Evolutionary conservation across 2,888 invertebrate genomes (phyloP), one percentile per base, ranked within the genome.

Genomic region (Antheraea yamamai): DNA sequence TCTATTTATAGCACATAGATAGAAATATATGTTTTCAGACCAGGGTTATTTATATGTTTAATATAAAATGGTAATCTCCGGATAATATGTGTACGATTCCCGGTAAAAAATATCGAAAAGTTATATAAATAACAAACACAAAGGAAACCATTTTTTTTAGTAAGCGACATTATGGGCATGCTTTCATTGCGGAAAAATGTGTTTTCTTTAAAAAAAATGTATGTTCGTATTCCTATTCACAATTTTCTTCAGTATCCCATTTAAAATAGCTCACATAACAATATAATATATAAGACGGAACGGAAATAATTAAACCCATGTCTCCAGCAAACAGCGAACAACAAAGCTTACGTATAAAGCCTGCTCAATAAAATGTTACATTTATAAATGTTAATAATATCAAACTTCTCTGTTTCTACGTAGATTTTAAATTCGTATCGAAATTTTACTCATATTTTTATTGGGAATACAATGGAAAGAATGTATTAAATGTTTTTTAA

Each of bases 241-340:
- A 23, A 61, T 61, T 61, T 23, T 12, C n/a, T 23, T 61, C n/a
- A n/a, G 20, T 20, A 61, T 23, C 2, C 10, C 58, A 3, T 61
- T 23, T 23, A 61, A 61, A 52, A 52, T 18, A 52, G 12, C 14
- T 66, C 30, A 66, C 1, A 12, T 30, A 16, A 16, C 30, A 66
- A 30, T 66, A 30, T 30, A 61, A 23, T 12, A 23, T 23, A 20
- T n/a, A 61, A 61, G n/a, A 61, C 61, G n/a, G 20, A 61, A 23
- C 16, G 26, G 30, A 68, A 68, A 68, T 68, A 35, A 68, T 68
- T 68, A 35, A 35, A 68, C 68, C 68, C 68, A 68, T 35, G 68
- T 68, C 35, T 35, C 47, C 47, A 12, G 12, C 64, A 64, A 64
- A 23, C 26, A 23, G 23, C n/a, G n/a, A n/a, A 8, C 26, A 64